Evolutionary conservation across 2,113 vertebrate genomes (phyloP), one percentile per base, ranked within the genome.

Genomic region (Pipa parva): DNA sequence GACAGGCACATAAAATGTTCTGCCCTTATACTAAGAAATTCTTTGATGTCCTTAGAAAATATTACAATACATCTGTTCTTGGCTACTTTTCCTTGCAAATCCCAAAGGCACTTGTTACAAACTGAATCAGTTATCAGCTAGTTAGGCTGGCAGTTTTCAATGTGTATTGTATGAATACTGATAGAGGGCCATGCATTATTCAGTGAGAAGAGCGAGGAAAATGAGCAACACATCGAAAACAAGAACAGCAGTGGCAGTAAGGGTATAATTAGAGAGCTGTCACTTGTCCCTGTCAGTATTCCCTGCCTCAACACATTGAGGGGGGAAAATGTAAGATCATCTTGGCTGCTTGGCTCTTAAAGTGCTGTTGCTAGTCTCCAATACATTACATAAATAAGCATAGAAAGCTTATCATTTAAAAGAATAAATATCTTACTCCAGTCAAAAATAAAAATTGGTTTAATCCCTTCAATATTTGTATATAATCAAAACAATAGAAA

Each of bases 221-320:
- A 93, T 93, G 91, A 95, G 92, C 92, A 93, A 87, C 89, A 87
- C 86, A 87, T 92, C 92, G 91, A 89, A 88, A 91, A 87, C 91
- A 91, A 90, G 91, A 90, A 90, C 92, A 90, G 92, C 89, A 90
- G 92, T 89, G 92, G 91, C 91, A 93, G 93, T 92, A 93, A 94
- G 91, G 92, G 93, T 93, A 94, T 96, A 95, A 94, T 97, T 94
- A 97, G 93, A 91, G 90, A 92, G 89, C 92, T 95, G 92, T 95
- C 94, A 95, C 93, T 92, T 92, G 92, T 95, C 92, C 91, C 91
- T 94, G 95, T 95, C 95, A 97, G 89, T 86, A 90, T 90, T 89
- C 87, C 91, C 91, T 93, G 90, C 89, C 89, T 88, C 83, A 93
- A 90, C 92, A 95, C 93, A 87, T 80, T 81, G 81, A 87, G 87